Evolutionary conservation across 2,797 vertebrate genomes (phyloP), one percentile per base, ranked within the genome.

Genomic region (Cephalopachus bancanus): DNA sequence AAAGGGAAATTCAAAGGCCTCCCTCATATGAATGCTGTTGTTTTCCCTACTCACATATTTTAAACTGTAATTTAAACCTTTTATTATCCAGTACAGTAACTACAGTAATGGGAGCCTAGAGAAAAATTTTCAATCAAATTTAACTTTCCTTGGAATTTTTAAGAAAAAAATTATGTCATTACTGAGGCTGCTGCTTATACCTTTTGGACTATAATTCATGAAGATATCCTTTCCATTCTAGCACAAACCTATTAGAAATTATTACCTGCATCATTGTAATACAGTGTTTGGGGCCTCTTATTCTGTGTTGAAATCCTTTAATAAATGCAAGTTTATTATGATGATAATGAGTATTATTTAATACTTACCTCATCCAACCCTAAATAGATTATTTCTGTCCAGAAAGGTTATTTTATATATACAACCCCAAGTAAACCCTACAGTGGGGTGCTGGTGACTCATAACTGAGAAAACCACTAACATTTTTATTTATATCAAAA

Each of bases 61-160:
- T 67, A 79, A 86, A 83, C 59, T 81, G 7, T 62, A 30, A 57
- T 84, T 85, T 96, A 81, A 97, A 44, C 44, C 33, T 87, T 81
- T 91, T 88, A 78, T 86, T 87, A 75, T 51, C n/a, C 60, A 93
- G 12, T 69, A 44, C 0, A 85, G 19, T 94, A 91, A 91, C 92
- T 83, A 83, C 3, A 89, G 9, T 62, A 96, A 85, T 76, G 44
- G 62, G 9, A 90, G 22, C 53, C 55, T 96, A 67, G 72, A 95
- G 74, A 94, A 85, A 94, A 96, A 94, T 95, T 96, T 89, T 96
- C n/a, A 91, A 89, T 95, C 89, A 94, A 94, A 91, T 90, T 74
- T 7, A 60, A 86, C 93, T 96, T 96, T 88, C 67, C 83, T 62
- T 62, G 71, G 94, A 94, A 91, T 69, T 97, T 86, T 94, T n/a